Percentiles rank a stretch among this genome's conserved stretches.
Conservation (phyloP, 1,140 invertebrate genomes). For the Pissodes strobi region DNA sequence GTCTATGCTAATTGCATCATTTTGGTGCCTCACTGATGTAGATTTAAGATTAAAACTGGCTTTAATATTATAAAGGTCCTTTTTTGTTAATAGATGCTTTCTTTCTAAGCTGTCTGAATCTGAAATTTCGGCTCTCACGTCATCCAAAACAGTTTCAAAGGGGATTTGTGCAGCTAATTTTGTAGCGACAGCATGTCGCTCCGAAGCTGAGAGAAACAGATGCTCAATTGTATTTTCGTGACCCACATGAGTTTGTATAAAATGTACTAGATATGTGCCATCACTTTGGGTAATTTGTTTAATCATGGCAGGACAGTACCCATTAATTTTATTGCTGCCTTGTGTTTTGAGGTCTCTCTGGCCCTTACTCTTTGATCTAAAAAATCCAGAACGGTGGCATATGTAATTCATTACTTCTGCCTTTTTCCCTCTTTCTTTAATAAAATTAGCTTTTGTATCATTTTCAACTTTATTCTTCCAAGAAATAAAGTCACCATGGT, state of each 20-base stretch:
- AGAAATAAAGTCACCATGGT: too few species aligned
- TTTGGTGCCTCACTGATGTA: constrained; percentile 1
- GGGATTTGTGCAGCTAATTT: constrained; percentile 14
- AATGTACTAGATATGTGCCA: neutral
- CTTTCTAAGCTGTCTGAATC: neutral
- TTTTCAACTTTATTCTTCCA: too few species aligned
- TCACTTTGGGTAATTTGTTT: too few species aligned
- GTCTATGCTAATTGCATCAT: constrained; percentile 12
- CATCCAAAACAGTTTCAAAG: constrained; percentile 9
- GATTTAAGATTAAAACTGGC: neutral
- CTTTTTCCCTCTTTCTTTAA: too few species aligned
- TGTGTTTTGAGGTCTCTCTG: constrained; percentile 7
- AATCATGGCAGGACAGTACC: too few species aligned
- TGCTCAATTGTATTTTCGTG: constrained; percentile 8
- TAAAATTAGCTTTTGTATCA: too few species aligned
- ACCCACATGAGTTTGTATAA: constrained; percentile 7
- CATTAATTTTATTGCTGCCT: constrained; percentile 7
- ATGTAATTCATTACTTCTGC: too few species aligned
- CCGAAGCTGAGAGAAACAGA: neutral
- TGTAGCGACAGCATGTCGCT: neutral
- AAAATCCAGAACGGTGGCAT: neutral
- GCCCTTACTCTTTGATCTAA: neutral
- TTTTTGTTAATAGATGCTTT: neutral
- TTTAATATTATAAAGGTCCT: constrained; percentile 11
- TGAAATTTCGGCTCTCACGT: neutral